Conservation (phyloP, 2,888 invertebrate genomes). For the Oasisia sp. region DNA sequence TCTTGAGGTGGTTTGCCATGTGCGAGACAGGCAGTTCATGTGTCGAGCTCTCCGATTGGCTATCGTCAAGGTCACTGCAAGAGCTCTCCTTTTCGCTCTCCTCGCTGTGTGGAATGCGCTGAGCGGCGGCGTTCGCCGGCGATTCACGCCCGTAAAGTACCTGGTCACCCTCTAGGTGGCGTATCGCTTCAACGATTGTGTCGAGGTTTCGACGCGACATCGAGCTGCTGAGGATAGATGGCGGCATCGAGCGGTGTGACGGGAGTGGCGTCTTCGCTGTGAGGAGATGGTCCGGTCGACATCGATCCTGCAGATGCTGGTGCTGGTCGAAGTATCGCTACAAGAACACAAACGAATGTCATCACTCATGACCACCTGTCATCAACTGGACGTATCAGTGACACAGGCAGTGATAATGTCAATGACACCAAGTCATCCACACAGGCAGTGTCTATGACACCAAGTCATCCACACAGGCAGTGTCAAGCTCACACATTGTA, state of each 20-base stretch:
- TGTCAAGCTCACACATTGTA: not conserved
- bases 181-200: slow-evolving; percentile 97
- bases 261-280: not conserved
- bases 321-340: slow-evolving; percentile 26
- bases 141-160: slow-evolving; percentile 79
- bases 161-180: slow-evolving; percentile 91
- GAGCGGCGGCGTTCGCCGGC: slow-evolving; percentile 57
- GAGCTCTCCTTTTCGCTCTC: slow-evolving; percentile 17
- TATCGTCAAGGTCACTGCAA: not conserved
- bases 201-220: slow-evolving; percentile 94
- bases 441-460: not conserved
- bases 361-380: not conserved
- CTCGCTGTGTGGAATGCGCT: not conserved
- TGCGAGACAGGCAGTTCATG: not conserved
- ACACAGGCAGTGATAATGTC: not conserved
- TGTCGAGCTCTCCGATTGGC: slow-evolving; percentile 10
- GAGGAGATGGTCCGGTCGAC: not conserved
- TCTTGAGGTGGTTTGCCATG: not conserved
- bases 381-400: not conserved
- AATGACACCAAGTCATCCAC: not conserved
- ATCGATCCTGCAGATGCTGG: not conserved
- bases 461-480: not conserved
- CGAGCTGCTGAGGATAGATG: slow-evolving; percentile 40
- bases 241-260: not conserved
- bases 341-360: not conserved